Base-by-base conservation (phyloP, 2,888 invertebrate species). In the Agonopterix alstromeriana region DNA sequence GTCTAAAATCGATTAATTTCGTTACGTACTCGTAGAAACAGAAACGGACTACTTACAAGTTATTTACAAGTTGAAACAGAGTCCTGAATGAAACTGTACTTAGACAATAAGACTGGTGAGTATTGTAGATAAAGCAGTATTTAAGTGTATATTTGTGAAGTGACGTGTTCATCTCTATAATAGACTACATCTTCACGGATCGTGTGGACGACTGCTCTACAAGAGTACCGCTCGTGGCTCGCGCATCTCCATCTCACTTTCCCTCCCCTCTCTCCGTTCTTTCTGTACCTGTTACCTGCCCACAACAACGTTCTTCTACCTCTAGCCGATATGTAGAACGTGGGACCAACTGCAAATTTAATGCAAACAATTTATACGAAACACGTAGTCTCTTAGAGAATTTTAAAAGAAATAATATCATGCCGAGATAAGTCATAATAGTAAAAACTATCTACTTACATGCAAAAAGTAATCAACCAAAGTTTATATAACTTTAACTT, bases 221-320 rank as follows among this genome's bases (percentile, higher is more conserved):
- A 27, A 7, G 27, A 27, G 10, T 2, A 9, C 12, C 9, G 8
- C 1, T 42, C 11, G 42, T 42, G 10, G 14, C 12, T 10, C 42
- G 10, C 11, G 8, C 10, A 12, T 12, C 12, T 9, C 11, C 42
- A 42, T 7, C 12, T 10, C 12, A 42, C 5, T 11, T 12, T 11
- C 11, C 10, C 10, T 38, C n/a, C n/a, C 1, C n/a, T 38, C 0
- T 35, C 42, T 3, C 62, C 60, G 11, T 63, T 62, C 3, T 47
- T 27, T 3, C 63, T 57, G 14, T 53, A 70, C 40, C 54, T 66
- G 38, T 46, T 40, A 3, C 53, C 47, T 8, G 57, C 54, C 4
- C 59, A 10, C 3, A 63, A 8, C 8, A 69, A 46, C 5, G 1
- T 57, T 42, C 10, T 49, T 52, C 4, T 55, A 0, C 70, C 70